These are phyloP conservation scores for Watsonalla binaria DNA, from an alignment of 2,888 invertebrate species.

Conservation along the genomic window DNA sequence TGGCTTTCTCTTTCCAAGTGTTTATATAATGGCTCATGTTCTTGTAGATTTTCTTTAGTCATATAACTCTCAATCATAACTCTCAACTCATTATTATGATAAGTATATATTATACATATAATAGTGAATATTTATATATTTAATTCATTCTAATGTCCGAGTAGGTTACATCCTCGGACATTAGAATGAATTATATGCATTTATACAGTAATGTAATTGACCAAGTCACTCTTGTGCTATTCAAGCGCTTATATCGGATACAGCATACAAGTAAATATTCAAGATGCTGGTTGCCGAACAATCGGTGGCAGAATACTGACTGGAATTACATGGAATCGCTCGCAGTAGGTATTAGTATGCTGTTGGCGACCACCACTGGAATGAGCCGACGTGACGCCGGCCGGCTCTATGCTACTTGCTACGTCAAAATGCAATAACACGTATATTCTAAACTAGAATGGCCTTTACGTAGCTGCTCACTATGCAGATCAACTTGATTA, in stretches of 20 bases:
- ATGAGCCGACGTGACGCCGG: constrained; percentile 69
- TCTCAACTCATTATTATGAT: no score
- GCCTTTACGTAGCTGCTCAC: constrained; percentile 3
- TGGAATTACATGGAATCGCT: constrained; percentile 69
- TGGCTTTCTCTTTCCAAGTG: no score
- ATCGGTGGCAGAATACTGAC: constrained; percentile 54
- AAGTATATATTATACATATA: no score
- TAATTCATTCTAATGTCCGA: no score
- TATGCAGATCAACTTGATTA: not conserved
- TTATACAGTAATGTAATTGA: constrained; percentile 9
- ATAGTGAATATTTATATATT: no score
- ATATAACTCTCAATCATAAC: no score
- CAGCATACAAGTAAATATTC: constrained; percentile 61
- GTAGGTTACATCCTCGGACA: not conserved
- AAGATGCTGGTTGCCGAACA: constrained; percentile 61
- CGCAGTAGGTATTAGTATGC: constrained; percentile 72
- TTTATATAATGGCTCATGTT: no score
- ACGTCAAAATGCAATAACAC: constrained; percentile 64
- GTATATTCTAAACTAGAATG: constrained; percentile 42
- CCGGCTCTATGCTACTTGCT: constrained; percentile 35
- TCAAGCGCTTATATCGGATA: constrained; percentile 8
- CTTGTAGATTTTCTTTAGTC: no score
- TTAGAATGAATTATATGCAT: not conserved
- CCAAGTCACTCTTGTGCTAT: constrained; percentile 29
- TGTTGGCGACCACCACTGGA: constrained; percentile 61